Evolutionary conservation across 1,140 invertebrate genomes (phyloP).

Genomic region (Sitobion miscanthi): DNA sequence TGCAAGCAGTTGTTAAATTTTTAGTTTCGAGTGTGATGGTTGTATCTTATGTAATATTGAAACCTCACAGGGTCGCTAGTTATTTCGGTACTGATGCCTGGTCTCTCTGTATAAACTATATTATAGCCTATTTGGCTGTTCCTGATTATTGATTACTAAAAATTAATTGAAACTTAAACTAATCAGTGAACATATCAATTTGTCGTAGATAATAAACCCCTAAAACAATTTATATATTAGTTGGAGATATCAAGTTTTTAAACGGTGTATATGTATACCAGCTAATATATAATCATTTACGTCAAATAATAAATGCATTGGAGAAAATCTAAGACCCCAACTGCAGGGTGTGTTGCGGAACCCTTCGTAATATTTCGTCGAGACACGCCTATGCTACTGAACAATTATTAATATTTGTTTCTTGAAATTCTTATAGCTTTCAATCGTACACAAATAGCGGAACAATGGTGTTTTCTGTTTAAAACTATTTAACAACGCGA

Average conservation of each 20-base stretch:
- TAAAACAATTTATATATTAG: slow-evolving; percentile 4
- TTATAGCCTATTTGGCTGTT: neutral
- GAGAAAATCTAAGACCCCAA: neutral
- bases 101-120: neutral
- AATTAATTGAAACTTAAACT: neutral
- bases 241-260: neutral
- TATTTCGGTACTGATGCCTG: neutral
- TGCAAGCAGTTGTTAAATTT: too few relatives aligned
- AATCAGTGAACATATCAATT: neutral
- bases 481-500: neutral
- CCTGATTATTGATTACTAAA: slow-evolving; percentile 8
- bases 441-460: neutral
- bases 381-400: slow-evolving; percentile 41
- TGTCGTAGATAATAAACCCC: neutral
- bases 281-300: slow-evolving; percentile 23
- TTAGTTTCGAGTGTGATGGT: neutral
- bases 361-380: slow-evolving; percentile 16
- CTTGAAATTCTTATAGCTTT: neutral
- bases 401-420: slow-evolving; percentile 21
- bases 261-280: neutral
- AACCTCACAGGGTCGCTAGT: neutral
- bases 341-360: neutral
- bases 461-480: neutral
- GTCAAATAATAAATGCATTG: neutral
- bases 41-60: neutral